These are phyloP conservation scores for Dolichallabes microphthalmus DNA, from an alignment of 2,113 vertebrate species.

Conservation along the genomic window DNA sequence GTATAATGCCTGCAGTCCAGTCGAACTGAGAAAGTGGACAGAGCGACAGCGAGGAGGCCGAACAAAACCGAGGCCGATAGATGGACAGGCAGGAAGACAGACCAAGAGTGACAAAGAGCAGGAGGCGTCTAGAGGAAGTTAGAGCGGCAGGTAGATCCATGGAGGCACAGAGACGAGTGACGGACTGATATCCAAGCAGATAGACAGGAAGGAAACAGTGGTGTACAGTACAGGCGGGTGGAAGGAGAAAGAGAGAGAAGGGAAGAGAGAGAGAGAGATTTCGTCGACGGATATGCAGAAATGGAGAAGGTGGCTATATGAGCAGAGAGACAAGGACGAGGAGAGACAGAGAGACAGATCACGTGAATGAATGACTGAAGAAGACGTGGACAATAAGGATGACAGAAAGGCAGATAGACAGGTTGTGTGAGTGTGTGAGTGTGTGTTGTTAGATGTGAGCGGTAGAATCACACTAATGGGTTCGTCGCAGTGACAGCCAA, in stretches of 20 bases:
- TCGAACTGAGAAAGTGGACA: background rate
- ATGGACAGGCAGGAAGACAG: background rate
- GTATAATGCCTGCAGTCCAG: background rate
- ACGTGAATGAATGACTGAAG: background rate
- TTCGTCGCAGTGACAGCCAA: slow-evolving; percentile 33
- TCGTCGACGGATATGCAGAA: background rate
- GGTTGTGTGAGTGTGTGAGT: slow-evolving; percentile 13
- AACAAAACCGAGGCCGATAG: background rate
- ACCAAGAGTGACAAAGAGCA: background rate
- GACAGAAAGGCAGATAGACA: background rate
- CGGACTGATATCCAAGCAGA: background rate
- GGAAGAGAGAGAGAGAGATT: background rate
- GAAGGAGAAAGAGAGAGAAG: slow-evolving; percentile 31
- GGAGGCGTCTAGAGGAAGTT: slow-evolving; percentile 30
- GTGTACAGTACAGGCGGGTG: background rate
- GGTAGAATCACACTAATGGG: slow-evolving; percentile 20
- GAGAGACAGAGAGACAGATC: slow-evolving; percentile 34
- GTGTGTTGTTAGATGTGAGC: slow-evolving; percentile 15
- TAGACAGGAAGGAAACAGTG: background rate
- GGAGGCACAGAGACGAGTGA: background rate
- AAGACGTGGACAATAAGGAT: background rate
- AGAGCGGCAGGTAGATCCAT: background rate
- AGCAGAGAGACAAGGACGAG: background rate
- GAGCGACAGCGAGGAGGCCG: background rate
- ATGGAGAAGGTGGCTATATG: background rate